A percentile compares a stretch with the other conserved stretches of the same genome.
Evolutionary conservation across 1,140 invertebrate species (phyloP).

Genomic region (Andrena cerasifolii): DNA sequence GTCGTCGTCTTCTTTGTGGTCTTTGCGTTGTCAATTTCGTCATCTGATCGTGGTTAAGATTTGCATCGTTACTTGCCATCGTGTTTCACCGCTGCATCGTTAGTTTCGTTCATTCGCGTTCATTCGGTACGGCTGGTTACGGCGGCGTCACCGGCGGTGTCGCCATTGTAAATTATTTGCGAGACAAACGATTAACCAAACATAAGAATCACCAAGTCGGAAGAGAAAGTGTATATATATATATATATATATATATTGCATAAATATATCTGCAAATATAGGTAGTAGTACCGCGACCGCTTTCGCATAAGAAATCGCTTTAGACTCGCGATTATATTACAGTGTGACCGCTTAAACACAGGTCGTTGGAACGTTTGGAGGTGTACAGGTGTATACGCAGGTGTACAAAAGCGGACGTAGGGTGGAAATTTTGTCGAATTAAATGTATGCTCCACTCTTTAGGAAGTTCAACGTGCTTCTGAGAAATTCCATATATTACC

Average conservation of each 20-base stretch:
- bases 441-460: slow-evolving; percentile 16
- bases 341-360: background rate
- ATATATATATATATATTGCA: no score
- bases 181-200: background rate
- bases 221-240: no score
- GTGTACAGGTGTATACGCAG: background rate
- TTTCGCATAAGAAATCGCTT: background rate
- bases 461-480: background rate
- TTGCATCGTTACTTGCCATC: no score
- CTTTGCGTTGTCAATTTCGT: background rate
- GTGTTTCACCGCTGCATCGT: no score
- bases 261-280: no score
- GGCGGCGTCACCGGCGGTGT: slow-evolving; percentile 11
- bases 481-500: background rate
- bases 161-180: slow-evolving; percentile 20
- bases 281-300: background rate
- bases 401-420: background rate
- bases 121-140: no score
- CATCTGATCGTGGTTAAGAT: background rate
- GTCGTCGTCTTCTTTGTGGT: background rate
- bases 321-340: background rate
- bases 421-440: background rate
- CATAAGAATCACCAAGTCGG: background rate
- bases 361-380: background rate
- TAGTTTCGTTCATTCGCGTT: no score